A percentile compares a stretch with the other conserved stretches of the same genome.
These are phyloP conservation scores for Cyanoramphus novaezelandiae DNA, from an alignment of 2,113 vertebrate species.

Conservation along the genomic window DNA sequence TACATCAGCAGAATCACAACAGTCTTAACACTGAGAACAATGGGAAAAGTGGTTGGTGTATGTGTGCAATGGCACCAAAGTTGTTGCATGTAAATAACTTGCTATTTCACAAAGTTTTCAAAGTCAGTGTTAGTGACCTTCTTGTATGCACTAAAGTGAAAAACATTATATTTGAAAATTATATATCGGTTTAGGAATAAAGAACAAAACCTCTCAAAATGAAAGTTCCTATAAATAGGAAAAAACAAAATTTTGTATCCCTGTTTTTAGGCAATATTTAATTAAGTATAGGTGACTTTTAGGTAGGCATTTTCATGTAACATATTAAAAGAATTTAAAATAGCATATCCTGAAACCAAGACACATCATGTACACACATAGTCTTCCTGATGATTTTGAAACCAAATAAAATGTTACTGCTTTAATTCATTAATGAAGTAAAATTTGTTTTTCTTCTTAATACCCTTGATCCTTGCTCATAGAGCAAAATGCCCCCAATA, in stretches of 20 bases:
- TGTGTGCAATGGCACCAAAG: background rate
- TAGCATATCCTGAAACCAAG: background rate
- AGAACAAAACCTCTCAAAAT: background rate
- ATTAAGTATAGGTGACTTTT: background rate
- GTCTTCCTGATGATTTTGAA: background rate
- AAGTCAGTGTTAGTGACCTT: background rate
- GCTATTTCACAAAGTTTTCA: background rate
- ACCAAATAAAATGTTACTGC: background rate
- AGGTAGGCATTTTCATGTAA: background rate
- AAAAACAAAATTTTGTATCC: background rate
- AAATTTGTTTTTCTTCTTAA: background rate
- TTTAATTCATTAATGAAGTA: background rate
- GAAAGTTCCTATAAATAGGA: background rate
- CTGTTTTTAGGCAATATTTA: background rate
- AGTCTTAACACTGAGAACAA: background rate
- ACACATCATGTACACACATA: background rate
- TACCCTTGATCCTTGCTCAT: background rate
- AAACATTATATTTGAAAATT: background rate
- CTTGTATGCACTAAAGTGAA: background rate
- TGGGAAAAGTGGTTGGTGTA: background rate
- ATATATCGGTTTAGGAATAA: background rate
- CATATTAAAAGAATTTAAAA: background rate
- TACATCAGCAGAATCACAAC: conserved; percentile 18
- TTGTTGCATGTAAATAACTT: background rate
- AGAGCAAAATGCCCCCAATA: background rate